Conservation (phyloP, 2,113 vertebrate genomes). For the Laticauda laticaudata region DNA sequence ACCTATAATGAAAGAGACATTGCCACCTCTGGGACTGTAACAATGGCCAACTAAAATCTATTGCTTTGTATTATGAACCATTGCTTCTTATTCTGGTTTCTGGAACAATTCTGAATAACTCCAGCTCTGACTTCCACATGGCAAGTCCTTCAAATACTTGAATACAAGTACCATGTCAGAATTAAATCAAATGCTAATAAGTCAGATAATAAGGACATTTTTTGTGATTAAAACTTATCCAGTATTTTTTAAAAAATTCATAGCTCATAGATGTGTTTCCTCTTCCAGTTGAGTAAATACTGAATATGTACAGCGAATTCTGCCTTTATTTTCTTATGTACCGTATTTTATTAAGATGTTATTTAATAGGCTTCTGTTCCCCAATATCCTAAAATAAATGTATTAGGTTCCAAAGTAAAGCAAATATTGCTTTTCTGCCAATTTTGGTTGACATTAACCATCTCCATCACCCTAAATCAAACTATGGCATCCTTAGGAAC, state of each 20-base stretch:
- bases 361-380: neutral
- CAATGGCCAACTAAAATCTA: neutral
- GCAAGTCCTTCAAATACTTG: neutral
- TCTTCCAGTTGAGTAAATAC: neutral
- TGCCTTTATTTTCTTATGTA: neutral
- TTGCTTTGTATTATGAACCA: neutral
- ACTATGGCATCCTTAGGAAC: neutral
- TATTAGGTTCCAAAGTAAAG: neutral
- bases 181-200: neutral
- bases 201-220: neutral
- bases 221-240: neutral
- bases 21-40: neutral
- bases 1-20: neutral
- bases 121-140: neutral
- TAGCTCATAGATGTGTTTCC: neutral
- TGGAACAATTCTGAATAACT: neutral
- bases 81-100: neutral
- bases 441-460: neutral
- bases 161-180: neutral
- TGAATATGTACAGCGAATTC: neutral
- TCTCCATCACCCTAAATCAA: neutral
- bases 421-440: neutral
- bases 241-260: neutral
- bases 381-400: neutral
- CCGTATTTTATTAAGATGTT: neutral